Evolutionary conservation across 2,888 invertebrate species (phyloP).

Genomic region (Eupithecia dodoneata): DNA sequence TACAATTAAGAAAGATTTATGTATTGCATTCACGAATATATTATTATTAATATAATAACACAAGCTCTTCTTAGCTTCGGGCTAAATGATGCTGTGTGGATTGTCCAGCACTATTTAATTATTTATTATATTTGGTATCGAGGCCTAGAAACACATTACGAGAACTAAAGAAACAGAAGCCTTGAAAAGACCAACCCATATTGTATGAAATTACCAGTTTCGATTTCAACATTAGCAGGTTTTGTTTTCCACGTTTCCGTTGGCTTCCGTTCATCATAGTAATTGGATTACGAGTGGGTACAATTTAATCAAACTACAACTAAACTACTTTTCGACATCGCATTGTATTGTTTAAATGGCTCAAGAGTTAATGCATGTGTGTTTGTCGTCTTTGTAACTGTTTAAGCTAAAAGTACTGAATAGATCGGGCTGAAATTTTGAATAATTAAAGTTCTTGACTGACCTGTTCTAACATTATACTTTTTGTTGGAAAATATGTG

Average conservation of each 20-base stretch:
- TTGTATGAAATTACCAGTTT: background rate
- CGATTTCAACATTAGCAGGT: background rate
- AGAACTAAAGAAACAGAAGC: background rate
- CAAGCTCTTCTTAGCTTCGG: too few species aligned
- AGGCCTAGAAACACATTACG: background rate
- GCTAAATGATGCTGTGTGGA: too few species aligned
- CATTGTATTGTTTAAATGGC: background rate
- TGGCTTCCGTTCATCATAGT: conserved; percentile 15
- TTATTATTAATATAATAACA: too few species aligned
- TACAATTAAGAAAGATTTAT: too few species aligned
- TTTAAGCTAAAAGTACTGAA: background rate
- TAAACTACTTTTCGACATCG: background rate
- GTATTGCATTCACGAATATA: too few species aligned
- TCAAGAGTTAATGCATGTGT: background rate
- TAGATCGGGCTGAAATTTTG: background rate
- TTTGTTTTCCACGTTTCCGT: conserved; percentile 1
- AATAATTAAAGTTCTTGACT: background rate
- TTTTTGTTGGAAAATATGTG: background rate
- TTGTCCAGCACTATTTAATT: too few species aligned
- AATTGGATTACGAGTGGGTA: conserved; percentile 14
- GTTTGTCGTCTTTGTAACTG: background rate
- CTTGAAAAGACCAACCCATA: background rate
- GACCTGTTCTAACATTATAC: background rate
- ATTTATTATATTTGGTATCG: too few species aligned
- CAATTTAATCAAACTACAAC: background rate